Percentiles rank a stretch among this genome's conserved stretches.
These are phyloP conservation scores for Drosophila algonquin DNA, from an alignment of 2,888 invertebrate species.

Conservation along the genomic window DNA sequence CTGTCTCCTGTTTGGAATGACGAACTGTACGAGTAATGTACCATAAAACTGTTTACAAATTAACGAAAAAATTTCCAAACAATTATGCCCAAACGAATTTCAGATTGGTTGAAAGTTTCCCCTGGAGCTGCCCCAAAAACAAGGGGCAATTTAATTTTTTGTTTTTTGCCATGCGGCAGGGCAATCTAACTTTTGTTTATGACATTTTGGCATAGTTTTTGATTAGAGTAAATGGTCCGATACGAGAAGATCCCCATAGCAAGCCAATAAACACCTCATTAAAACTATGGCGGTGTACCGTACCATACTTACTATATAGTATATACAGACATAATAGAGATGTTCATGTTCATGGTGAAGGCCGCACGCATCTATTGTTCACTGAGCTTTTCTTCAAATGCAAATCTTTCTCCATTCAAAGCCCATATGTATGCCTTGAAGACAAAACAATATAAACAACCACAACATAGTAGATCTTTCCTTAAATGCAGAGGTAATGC, in stretches of 20 bases:
- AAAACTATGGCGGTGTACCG: background rate
- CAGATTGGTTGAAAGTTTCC: conserved; percentile 22
- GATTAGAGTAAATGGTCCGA: conserved; percentile 6
- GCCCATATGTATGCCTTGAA: conserved; percentile 48
- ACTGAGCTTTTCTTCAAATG: conserved; percentile 51
- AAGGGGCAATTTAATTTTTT: conserved; percentile 34
- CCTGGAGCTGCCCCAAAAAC: conserved; percentile 68
- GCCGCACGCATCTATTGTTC: conserved; percentile 44
- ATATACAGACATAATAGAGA: background rate
- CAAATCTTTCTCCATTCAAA: conserved; percentile 42
- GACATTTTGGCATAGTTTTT: conserved; percentile 50
- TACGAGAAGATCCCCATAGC: conserved; percentile 15
- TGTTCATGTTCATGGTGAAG: conserved; percentile 68
- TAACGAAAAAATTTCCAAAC: conserved; percentile 69
- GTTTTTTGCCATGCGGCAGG: conserved; percentile 2
- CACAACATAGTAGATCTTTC: conserved; percentile 21
- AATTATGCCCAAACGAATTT: conserved; percentile 65
- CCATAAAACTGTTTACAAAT: conserved; percentile 70
- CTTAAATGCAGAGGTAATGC: conserved; percentile 27
- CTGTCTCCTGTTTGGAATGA: conserved; percentile 54
- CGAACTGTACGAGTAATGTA: conserved; percentile 54
- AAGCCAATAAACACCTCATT: conserved; percentile 39
- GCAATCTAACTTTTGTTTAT: conserved; percentile 59
- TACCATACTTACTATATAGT: background rate
- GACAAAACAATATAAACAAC: conserved; percentile 17